Evolutionary conservation across 2,113 vertebrate species (phyloP), one percentile per base, ranked within the genome.

Genomic region (Psittacula cyanocephala): DNA sequence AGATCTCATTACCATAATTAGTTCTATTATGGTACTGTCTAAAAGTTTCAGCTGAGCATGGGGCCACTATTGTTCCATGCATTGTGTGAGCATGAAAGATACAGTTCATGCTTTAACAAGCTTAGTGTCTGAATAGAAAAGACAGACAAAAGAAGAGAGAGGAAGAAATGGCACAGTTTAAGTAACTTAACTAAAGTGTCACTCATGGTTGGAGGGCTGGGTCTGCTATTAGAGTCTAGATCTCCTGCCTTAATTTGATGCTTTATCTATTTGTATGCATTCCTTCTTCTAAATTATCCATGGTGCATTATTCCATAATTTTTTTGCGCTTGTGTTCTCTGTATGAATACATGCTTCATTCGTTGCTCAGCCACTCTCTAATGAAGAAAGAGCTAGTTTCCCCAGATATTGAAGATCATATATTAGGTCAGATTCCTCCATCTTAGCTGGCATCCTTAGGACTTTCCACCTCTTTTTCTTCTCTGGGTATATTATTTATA

Each of bases 1-100:
- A 55, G 72, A 75, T 84, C 43, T 81, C 69, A 92, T 93, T 91
- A 70, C 29, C 37, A 63, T 95, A 81, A 92, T 94, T 83, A 94
- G 50, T 86, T 88, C 71, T 81, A 44, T 86, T 92, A 41, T 81
- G 65, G 59, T 7, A 5, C 41, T 70, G 76, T 57, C 88, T 80
- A 50, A 87, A 96, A 92, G 62, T 89, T 89, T 75, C 52, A 89
- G 47, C 65, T 76, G 81, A 79, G 70, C 29, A 64, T 8, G 47
- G 17, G 60, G 20, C 80, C 1, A 2, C 69, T 83, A 81, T 74
- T 94, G 55, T 83, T 78, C 72, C 2, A 3, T 0, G 6, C 43
- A 59, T 71, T 84, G n/a, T 84, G 55, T 55, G 43, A 92, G 68
- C 33, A 83, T 0, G 4, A 68, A 91, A 89, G 50, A 8, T 23